A percentile compares a stretch with the other conserved stretches of the same genome.
Conservation (phyloP, 2,888 invertebrate species). For the Lampropteryx suffumata region DNA sequence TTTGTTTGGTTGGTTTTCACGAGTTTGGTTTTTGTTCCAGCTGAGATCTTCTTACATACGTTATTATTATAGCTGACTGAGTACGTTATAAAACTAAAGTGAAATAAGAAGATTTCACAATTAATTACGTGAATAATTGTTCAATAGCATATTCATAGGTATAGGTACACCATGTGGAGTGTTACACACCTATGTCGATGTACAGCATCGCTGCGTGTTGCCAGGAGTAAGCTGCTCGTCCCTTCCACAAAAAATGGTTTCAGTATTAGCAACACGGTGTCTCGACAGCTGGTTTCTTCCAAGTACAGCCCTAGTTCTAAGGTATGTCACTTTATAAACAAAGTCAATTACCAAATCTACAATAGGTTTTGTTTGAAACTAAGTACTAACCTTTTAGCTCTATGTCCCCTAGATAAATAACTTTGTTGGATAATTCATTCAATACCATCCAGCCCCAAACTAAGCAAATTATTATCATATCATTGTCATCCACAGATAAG, state of each 20-base stretch:
- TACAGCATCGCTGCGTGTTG: constrained; percentile 46
- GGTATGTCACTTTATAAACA: constrained; percentile 42
- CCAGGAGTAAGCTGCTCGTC: constrained; percentile 47
- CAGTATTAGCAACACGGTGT: constrained; percentile 42
- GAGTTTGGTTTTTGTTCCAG: no score
- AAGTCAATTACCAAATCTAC: not conserved
- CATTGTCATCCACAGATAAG: constrained; percentile 50
- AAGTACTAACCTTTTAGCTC: no score
- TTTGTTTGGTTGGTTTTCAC: no score
- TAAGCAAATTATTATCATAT: not conserved
- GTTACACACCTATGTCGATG: constrained; percentile 62
- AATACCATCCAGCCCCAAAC: no score
- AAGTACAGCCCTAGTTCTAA: constrained; percentile 44
- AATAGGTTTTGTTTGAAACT: no score
- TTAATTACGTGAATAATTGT: not conserved
- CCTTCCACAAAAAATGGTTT: constrained; percentile 45
- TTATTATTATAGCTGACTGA: no score
- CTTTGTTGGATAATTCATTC: no score
- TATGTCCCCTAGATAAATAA: no score
- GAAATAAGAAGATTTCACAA: no score
- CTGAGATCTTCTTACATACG: no score
- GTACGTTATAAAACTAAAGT: no score
- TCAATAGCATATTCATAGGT: constrained; percentile 22
- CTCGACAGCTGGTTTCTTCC: constrained; percentile 52
- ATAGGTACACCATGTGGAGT: constrained; percentile 61